Conservation (phyloP, 2,113 vertebrate species). For the Murina feae region DNA sequence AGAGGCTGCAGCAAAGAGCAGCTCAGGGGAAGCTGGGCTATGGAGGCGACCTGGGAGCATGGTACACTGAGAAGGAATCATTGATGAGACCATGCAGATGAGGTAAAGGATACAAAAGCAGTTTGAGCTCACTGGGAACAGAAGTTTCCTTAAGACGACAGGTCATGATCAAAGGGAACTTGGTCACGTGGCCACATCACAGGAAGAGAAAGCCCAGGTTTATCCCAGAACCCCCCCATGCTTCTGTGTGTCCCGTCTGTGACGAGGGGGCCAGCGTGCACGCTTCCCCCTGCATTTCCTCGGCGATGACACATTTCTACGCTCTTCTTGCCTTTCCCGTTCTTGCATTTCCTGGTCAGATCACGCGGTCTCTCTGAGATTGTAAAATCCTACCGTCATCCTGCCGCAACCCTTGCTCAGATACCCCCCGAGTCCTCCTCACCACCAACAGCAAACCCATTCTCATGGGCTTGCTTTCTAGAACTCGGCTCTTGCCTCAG, state of each 20-base stretch:
- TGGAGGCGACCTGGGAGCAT: not conserved
- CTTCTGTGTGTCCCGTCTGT: not conserved
- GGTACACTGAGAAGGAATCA: not conserved
- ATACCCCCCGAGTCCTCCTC: not conserved
- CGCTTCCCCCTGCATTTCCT: not conserved
- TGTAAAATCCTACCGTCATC: not conserved
- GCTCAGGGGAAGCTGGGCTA: not conserved
- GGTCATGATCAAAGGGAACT: not conserved
- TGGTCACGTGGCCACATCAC: not conserved
- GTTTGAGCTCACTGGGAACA: not conserved
- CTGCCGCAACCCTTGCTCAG: not conserved
- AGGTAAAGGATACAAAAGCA: not conserved
- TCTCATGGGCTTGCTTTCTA: not conserved
- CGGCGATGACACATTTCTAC: accelerated
- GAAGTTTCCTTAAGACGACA: not conserved
- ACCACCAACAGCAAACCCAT: not conserved
- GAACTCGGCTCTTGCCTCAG: not conserved
- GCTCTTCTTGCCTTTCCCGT: not conserved
- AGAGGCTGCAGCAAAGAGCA: not conserved
- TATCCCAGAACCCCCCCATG: accelerated
- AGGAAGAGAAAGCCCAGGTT: not conserved
- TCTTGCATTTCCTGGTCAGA: not conserved
- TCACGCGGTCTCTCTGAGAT: not conserved
- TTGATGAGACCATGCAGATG: too few relatives aligned
- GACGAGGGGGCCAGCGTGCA: accelerated